phyloP scores from a whole-genome alignment of 2,113 vertebrate species.

The Charina bottae region DNA sequence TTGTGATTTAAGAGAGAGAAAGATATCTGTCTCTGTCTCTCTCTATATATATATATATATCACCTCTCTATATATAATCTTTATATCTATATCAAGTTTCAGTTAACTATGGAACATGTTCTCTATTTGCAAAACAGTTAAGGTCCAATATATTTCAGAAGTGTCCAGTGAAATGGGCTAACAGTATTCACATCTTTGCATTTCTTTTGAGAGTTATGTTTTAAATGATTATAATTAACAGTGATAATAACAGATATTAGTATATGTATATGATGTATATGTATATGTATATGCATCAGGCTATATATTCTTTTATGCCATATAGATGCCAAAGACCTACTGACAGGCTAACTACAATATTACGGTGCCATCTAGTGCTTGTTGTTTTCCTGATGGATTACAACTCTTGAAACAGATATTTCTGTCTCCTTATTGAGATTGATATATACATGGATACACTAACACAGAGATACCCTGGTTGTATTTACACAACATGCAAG shows the following conservation, averaged over 20 bases:
- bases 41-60: not conserved
- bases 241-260: constrained; percentile 18
- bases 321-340: not conserved
- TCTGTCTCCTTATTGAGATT: not conserved
- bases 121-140: not conserved
- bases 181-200: constrained; percentile 31
- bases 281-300: constrained; percentile 42
- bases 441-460: not conserved
- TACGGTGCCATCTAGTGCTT: constrained; percentile 79
- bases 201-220: constrained; percentile 28
- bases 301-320: constrained; percentile 19
- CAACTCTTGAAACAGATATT: not conserved
- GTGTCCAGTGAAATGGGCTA: not conserved
- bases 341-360: constrained; percentile 67
- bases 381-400: constrained; percentile 26
- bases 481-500: not conserved
- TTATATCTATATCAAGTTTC: not conserved
- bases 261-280: constrained; percentile 13
- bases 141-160: not conserved
- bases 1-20: not conserved
- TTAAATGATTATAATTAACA: not conserved
- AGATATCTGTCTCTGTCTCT: not conserved
- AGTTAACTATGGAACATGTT: not conserved
- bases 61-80: too few relatives aligned
- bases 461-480: not conserved